Base-by-base conservation (phyloP, 2,113 vertebrate species). In the Penelope pileata region DNA sequence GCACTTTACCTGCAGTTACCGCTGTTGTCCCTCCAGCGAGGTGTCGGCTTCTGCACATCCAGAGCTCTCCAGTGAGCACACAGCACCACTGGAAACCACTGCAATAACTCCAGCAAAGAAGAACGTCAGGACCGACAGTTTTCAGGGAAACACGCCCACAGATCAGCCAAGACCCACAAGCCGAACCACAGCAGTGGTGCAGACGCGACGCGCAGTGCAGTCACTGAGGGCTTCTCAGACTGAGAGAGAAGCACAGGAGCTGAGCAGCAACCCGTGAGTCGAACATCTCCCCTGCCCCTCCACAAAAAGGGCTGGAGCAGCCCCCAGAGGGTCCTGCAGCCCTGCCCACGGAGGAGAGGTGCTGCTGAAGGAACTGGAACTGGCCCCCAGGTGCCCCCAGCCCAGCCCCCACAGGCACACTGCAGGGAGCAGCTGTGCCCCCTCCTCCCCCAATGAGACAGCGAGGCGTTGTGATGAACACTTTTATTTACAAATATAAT, bases 401-500 rank as follows among this genome's bases (percentile, higher is more conserved):
- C n/a, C n/a, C n/a, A n/a, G n/a, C n/a, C n/a, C n/a, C n/a, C n/a
- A n/a, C n/a, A n/a, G n/a, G n/a, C n/a, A n/a, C n/a, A n/a, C n/a
- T n/a, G n/a, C n/a, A n/a, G n/a, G n/a, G n/a, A n/a, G n/a, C n/a
- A n/a, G n/a, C n/a, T n/a, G n/a, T n/a, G n/a, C n/a, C n/a, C 58
- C 0, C 75, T 54, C 67, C 59, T 89, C 91, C 92, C 89, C 1
- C 96, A 98, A 98, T 97, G 97, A 98, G 95, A 98, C 97, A 98
- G 97, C 95, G 51, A 98, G 96, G 91, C 96, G 13, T 96, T 98
- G 98, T 99, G 98, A 98, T 98, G 98, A 99, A 99, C 99, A 98
- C 98, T 99, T 98, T 99, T 99, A 99, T 99, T 99, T 99, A 99
- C 99, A 99, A 99, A 99, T 99, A 99, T 99, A 99, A 98, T 99